Base-by-base conservation (phyloP, 2,797 vertebrate species). In the Capromys pilorides region DNA sequence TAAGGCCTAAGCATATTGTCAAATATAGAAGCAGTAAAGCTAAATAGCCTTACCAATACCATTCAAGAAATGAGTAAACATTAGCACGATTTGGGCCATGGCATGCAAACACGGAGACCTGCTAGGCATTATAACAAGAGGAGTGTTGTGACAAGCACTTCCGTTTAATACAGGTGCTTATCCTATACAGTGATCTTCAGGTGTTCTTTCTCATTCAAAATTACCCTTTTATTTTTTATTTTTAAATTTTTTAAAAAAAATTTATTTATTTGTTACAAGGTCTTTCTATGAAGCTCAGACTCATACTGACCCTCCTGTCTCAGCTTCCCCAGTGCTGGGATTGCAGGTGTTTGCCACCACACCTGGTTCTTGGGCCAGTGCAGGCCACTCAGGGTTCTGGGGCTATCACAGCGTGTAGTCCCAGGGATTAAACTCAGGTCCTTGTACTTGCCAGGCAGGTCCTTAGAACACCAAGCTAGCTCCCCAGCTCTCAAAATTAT, bases 151-250 rank as follows among this genome's bases (percentile, higher is more conserved):
- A 14, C 7, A 21, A 88, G 79, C 45, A 21, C 45, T 51, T 41
- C 26, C 77, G 71, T 67, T 93, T 36, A 67, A 26, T 21, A 22
- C 86, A 51, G 90, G 39, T 82, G 80, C 71, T 78, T 85, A 57
- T 84, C 45, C 59, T 33, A 41, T 0, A 4, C 0, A 4, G 18
- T 0, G 2, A 61, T 14, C 80, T 75, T 9, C 7, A 71, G 45
- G 80, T 51, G 57, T 91, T 64, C 75, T 78, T 39, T 79, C 51
- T 64, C 87, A 57, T 77, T 24, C 78, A 54, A 95, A 94, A 94
- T 91, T 73, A 59, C 2, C 5, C 0, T 0, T 82, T 22, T 73
- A 80, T 49, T 62, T 51, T 51, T 51, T 77, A 80, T 45, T 62
- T 51, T 51, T 51, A 51, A 51, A 7, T 10, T 51, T 51, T 57